Conservation (phyloP, 64 coral and sea anemone species). For the Stichodactyla helianthus region DNA sequence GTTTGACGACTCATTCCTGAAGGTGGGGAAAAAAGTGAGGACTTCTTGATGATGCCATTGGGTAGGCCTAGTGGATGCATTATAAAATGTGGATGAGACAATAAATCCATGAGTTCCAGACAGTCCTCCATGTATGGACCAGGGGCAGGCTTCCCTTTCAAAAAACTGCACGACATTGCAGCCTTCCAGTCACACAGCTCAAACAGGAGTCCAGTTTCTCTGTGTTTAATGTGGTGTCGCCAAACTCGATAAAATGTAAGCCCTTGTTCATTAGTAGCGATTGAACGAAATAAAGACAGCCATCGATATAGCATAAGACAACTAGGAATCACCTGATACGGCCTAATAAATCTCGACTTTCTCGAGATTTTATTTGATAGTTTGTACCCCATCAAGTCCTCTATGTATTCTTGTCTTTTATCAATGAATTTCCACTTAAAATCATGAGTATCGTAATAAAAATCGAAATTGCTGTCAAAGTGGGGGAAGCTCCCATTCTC, state of each 20-base stretch:
- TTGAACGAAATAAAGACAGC: conserved; percentile 67
- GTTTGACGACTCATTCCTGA: conserved; percentile 26
- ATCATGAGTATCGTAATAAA: conserved; percentile 84
- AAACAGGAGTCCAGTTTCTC: conserved; percentile 72
- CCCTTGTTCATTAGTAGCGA: conserved; percentile 66
- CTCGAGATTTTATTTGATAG: conserved; percentile 40
- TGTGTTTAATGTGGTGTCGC: conserved; percentile 80
- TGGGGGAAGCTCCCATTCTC: conserved; percentile 49
- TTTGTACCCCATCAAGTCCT: conserved; percentile 72
- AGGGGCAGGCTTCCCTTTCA: conserved; percentile 66
- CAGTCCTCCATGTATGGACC: conserved; percentile 66
- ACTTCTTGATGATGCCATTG: background rate
- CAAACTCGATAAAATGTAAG: conserved; percentile 93
- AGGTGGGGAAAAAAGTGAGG: background rate
- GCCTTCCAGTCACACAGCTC: conserved; percentile 97
- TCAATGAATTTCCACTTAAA: conserved; percentile 95
- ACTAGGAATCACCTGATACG: conserved; percentile 92
- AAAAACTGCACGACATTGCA: conserved; percentile 82
- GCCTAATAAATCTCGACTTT: conserved; percentile 66
- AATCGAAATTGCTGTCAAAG: conserved; percentile 88
- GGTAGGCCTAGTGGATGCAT: conserved; percentile 81
- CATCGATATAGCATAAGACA: conserved; percentile 87
- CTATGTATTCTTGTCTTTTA: conserved; percentile 77
- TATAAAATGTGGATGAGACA: conserved; percentile 81
- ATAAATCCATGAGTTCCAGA: conserved; percentile 67